Evolutionary conservation across 2,888 invertebrate species (phyloP).

Genomic region (Chrysodeixis includens): DNA sequence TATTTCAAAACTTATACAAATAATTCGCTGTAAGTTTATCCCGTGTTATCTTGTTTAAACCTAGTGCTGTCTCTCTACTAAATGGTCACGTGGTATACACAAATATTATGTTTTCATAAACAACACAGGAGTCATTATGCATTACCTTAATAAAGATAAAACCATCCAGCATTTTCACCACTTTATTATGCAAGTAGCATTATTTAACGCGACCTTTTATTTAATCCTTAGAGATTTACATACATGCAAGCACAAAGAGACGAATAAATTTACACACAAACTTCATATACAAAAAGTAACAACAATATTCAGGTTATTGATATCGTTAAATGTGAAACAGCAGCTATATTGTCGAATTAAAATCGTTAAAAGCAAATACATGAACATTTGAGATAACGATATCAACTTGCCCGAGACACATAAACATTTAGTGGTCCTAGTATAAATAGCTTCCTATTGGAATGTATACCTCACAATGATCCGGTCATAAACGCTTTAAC

Average conservation of each 20-base stretch:
- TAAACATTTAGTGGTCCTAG: conserved; percentile 59
- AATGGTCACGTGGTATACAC: background rate
- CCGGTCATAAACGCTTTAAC: conserved; percentile 63
- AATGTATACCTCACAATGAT: conserved; percentile 61
- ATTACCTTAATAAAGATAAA: conserved; percentile 2
- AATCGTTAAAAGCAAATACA: conserved; percentile 50
- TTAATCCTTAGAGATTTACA: background rate
- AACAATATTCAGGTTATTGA: conserved; percentile 18
- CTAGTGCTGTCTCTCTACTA: background rate
- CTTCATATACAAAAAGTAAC: conserved; percentile 7
- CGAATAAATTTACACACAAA: background rate
- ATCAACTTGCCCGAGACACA: conserved; percentile 51
- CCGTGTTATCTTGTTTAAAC: conserved; percentile 39
- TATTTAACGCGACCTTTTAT: background rate
- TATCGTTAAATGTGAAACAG: conserved; percentile 34
- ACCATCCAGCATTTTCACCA: background rate
- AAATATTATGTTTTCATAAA: conserved; percentile 7
- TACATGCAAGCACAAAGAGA: background rate
- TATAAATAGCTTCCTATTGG: conserved; percentile 63
- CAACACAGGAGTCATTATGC: conserved; percentile 1
- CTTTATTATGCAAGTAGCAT: conserved; percentile 4
- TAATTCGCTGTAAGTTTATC: conserved; percentile 39
- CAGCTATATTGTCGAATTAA: conserved; percentile 28
- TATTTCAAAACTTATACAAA: too few relatives aligned
- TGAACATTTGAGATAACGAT: conserved; percentile 47